Evolutionary conservation across 2,113 vertebrate genomes (phyloP), one percentile per base, ranked within the genome.

Genomic region (Limnothrissa miodon): DNA sequence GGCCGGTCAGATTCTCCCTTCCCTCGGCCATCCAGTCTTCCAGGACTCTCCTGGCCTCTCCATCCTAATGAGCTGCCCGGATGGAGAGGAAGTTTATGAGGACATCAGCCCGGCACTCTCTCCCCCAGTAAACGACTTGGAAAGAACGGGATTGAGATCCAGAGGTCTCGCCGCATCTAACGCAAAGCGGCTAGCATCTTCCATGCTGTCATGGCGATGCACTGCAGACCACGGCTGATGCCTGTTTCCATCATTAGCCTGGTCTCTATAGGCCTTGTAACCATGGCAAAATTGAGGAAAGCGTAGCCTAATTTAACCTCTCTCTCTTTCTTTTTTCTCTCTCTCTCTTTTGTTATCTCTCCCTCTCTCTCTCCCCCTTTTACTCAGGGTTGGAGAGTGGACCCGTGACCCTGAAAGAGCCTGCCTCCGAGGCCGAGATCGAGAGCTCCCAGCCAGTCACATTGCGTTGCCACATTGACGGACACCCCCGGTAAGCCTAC

Each of bases 401-500:
- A 0, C 93, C 89, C 0, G 96, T 99, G 85, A 93, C 94, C 59
- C 91, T 99, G 92, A 97, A 97, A 91, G 95, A 97, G 56, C 98
- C 97, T 0, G 87, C 87, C 82, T 95, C 91, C 2, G 66, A 94
- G 87, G 92, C 91, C 0, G 97, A 98, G 83, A 97, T 99, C 87
- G 95, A 98, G 92, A 97, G 96, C 45, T 96, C 96, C 78, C 92
- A 95, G 1, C 92, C 93, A 17, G 95, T 99, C 90, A 94, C 93
- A 0, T 89, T 99, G 83, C 96, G 95, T 45, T 99, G 98, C 87
- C 96, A 96, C 85, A 96, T 99, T 11, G 97, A 99, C 0, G 98
- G 98, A 86, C 98, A 99, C 90, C 98, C 97, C 2, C 96, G 98
- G 98, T 99, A 94, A 98, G 96, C 48, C 56, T 39, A 15, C 83